phyloP scores from a whole-genome alignment of 2,888 invertebrate genomes.

The Eupeodes latifasciatus region DNA sequence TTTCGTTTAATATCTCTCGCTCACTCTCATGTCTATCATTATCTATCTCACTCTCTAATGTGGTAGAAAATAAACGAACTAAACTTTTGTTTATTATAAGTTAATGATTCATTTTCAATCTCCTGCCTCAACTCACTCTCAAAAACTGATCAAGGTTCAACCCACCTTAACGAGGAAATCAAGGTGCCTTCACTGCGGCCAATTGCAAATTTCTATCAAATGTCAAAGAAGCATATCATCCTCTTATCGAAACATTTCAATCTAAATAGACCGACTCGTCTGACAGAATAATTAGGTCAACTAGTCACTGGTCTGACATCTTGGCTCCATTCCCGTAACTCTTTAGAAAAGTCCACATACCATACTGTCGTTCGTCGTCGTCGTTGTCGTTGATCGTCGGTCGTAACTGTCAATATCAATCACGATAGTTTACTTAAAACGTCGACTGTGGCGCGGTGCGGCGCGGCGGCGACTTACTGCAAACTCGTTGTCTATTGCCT shows the following conservation, averaged over 20 bases:
- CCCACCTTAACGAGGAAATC: background rate
- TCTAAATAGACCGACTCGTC: constrained; percentile 43
- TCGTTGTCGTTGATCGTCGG: background rate
- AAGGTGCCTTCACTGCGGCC: background rate
- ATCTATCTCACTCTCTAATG: too few species aligned
- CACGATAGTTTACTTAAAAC: constrained; percentile 23
- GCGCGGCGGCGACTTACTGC: background rate
- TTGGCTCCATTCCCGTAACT: constrained; percentile 60
- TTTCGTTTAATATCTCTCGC: too few species aligned
- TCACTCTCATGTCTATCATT: too few species aligned
- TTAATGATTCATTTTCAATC: too few species aligned
- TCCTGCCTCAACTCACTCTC: too few species aligned
- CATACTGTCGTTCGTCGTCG: background rate
- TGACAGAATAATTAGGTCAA: constrained; percentile 62
- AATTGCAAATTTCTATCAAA: constrained; percentile 7
- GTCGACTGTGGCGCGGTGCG: background rate
- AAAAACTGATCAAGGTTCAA: too few species aligned
- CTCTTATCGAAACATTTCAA: constrained; percentile 27
- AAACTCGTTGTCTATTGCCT: constrained; percentile 43
- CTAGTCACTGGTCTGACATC: constrained; percentile 52
- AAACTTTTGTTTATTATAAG: too few species aligned
- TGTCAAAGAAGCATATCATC: constrained; percentile 12
- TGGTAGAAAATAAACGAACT: too few species aligned
- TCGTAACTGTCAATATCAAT: constrained; percentile 64
- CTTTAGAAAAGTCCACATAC: constrained; percentile 27